Evolutionary conservation across 2,797 vertebrate species (phyloP).

Genomic region (Protonibea diacanthus): DNA sequence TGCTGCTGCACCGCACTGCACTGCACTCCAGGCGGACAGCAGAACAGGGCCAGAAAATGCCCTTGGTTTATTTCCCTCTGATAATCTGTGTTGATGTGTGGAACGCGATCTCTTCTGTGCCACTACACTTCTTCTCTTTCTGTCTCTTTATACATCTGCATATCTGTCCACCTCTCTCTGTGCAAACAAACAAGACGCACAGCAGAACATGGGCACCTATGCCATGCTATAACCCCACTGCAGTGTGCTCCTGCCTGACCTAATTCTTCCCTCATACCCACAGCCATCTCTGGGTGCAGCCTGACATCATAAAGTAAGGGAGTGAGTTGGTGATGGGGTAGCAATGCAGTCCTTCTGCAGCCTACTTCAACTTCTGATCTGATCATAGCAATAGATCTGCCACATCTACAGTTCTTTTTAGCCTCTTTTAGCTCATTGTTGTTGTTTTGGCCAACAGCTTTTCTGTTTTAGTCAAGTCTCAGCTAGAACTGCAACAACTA

Average conservation of each 20-base stretch:
- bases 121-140: neutral
- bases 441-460: neutral
- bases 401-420: neutral
- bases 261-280: constrained; percentile 59
- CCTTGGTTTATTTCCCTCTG: constrained; percentile 34
- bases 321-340: constrained; percentile 11
- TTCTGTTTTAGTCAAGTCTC: neutral
- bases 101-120: constrained; percentile 16
- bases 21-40: constrained; percentile 27
- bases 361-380: constrained; percentile 8
- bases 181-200: constrained; percentile 12
- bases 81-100: neutral
- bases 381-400: neutral
- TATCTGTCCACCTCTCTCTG: neutral
- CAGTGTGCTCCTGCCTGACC: constrained; percentile 64
- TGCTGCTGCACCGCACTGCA: constrained; percentile 43
- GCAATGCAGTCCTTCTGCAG: constrained; percentile 26
- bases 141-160: neutral
- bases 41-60: constrained; percentile 27
- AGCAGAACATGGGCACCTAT: constrained; percentile 40
- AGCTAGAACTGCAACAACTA: too few species aligned
- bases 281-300: constrained; percentile 46
- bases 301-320: constrained; percentile 16
- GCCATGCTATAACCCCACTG: constrained; percentile 48
- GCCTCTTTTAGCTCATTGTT: neutral